phyloP scores from a whole-genome alignment of 2,888 invertebrate species.

The Eustalomyia histrio region DNA sequence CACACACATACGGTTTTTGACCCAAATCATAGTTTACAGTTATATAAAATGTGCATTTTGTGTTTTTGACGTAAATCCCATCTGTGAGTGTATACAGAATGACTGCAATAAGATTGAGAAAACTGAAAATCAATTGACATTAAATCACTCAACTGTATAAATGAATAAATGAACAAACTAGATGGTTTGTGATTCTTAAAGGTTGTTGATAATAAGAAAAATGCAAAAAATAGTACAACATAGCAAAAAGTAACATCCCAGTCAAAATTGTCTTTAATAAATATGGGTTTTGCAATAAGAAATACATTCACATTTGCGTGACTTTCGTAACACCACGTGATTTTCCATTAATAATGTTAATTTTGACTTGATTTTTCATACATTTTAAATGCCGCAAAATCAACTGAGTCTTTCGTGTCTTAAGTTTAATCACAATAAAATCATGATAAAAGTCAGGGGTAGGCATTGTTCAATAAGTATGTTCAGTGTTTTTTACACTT shows the following conservation, averaged over 20 bases:
- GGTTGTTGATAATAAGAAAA: constrained; percentile 35
- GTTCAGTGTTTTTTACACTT: no score
- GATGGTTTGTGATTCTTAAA: constrained; percentile 55
- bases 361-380: no score
- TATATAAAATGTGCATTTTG: background rate
- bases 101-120: constrained; percentile 38
- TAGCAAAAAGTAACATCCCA: background rate
- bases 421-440: no score
- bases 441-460: no score
- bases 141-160: constrained; percentile 76
- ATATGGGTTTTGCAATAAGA: no score
- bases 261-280: no score
- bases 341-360: no score
- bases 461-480: no score
- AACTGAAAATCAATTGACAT: constrained; percentile 75
- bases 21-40: background rate
- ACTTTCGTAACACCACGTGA: no score
- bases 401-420: no score
- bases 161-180: constrained; percentile 60
- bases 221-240: background rate
- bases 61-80: background rate
- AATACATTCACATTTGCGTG: no score
- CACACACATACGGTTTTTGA: background rate
- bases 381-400: no score
- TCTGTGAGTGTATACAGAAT: constrained; percentile 1